Percentiles rank a stretch among this genome's conserved stretches.
Conservation (phyloP, 2,797 vertebrate species). For the Ptychobarbus kaznakovi region DNA sequence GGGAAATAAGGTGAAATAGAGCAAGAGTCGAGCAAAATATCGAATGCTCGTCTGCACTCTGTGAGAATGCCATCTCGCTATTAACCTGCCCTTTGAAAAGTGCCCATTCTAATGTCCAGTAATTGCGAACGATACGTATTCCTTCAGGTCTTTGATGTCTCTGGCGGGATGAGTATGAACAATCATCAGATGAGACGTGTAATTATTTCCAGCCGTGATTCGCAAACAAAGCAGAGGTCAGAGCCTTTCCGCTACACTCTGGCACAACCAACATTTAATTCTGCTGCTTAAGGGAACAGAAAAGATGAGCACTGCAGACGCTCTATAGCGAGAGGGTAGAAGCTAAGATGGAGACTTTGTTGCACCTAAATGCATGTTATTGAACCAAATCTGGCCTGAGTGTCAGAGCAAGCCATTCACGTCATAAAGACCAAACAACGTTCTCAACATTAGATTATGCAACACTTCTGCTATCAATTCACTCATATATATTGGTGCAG, state of each 20-base stretch:
- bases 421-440: not conserved
- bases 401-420: not conserved
- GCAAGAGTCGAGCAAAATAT: not conserved
- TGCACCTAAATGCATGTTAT: constrained; percentile 15
- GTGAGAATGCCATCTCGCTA: not conserved
- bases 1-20: constrained; percentile 36
- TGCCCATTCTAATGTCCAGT: constrained; percentile 32
- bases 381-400: not conserved
- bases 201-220: constrained; percentile 52
- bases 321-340: constrained; percentile 20
- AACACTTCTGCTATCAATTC: not conserved
- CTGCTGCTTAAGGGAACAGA: constrained; percentile 20
- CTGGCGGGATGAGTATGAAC: constrained; percentile 29
- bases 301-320: constrained; percentile 14
- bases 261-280: constrained; percentile 25
- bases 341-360: constrained; percentile 30
- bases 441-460: not conserved
- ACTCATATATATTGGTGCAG: not conserved
- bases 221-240: constrained; percentile 40
- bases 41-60: not conserved
- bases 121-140: constrained; percentile 36
- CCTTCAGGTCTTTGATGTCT: constrained; percentile 28
- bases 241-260: constrained; percentile 17
- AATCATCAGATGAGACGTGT: constrained; percentile 46
- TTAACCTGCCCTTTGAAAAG: constrained; percentile 48